Evolutionary conservation across 92 coral and sea anemone genomes (phyloP).

Genomic region (Porites rus): DNA sequence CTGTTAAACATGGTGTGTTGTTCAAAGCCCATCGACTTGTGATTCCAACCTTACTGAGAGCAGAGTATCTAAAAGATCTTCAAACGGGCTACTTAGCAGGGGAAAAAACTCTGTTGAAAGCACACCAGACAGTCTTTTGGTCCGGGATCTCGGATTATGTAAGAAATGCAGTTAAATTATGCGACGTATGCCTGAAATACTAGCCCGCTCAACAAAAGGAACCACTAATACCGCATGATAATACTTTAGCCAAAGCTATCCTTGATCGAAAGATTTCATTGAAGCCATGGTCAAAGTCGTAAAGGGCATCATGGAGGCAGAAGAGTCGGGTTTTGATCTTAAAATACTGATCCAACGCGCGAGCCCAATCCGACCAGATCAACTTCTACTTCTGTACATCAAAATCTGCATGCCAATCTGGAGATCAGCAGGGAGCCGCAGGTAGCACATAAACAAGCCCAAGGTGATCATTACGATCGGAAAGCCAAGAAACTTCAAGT

Average conservation of each 20-base stretch:
- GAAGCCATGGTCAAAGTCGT: not conserved
- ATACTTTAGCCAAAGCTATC: too few species aligned
- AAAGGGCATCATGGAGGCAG: not conserved
- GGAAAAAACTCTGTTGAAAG: conserved; percentile 7
- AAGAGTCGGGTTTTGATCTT: not conserved
- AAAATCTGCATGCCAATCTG: too few species aligned
- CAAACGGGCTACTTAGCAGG: conserved; percentile 4
- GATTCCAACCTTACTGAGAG: not conserved
- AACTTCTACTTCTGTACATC: not conserved
- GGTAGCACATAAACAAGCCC: not conserved
- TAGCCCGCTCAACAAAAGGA: not conserved
- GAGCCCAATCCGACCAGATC: not conserved
- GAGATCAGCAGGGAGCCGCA: too few species aligned
- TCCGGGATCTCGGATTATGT: conserved; percentile 8
- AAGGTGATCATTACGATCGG: not conserved
- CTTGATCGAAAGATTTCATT: not conserved
- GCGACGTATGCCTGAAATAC: not conserved
- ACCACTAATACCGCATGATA: not conserved
- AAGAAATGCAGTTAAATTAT: not conserved
- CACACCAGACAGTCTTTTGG: conserved; percentile 4
- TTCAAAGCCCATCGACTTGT: not conserved
- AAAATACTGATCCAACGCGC: not conserved
- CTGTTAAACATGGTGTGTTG: not conserved
- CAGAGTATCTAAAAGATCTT: not conserved
- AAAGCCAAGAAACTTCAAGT: not conserved